phyloP scores from a whole-genome alignment of 2,113 vertebrate species.

The Megaceryle torquata region DNA sequence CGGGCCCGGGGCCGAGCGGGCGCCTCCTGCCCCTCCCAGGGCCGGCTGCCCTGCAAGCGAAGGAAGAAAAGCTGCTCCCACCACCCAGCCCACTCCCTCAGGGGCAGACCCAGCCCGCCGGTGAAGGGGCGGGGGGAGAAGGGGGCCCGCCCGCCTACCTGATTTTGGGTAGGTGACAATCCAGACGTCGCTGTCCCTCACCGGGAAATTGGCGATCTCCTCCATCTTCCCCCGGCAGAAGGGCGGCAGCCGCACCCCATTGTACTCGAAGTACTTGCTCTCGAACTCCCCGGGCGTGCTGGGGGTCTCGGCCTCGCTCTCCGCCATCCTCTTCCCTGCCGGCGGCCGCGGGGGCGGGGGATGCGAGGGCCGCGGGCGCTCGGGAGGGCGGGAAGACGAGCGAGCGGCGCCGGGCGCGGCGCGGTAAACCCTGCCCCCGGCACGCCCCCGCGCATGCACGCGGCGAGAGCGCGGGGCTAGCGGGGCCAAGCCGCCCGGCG shows the following conservation, averaged over 20 bases:
- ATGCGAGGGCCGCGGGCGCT: not conserved
- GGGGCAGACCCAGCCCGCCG: not conserved
- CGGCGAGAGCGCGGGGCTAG: not conserved
- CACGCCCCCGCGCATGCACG: not conserved
- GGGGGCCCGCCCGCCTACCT: conserved; percentile 70
- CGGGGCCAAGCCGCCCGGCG: not conserved
- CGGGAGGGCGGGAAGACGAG: not conserved
- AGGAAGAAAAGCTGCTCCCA: not conserved
- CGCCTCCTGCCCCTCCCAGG: not conserved
- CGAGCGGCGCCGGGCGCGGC: not conserved
- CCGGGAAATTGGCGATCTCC: conserved; percentile 92
- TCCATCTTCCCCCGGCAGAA: conserved; percentile 98
- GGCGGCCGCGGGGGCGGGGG: not conserved
- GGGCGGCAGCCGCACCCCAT: conserved; percentile 94
- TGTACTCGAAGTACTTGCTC: conserved; percentile 97
- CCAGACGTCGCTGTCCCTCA: conserved; percentile 94
- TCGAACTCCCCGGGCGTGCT: conserved; percentile 96
- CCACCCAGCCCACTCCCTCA: not conserved
- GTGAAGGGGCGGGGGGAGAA: not conserved
- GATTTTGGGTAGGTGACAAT: conserved; percentile 97
- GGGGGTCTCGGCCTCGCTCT: conserved; percentile 94
- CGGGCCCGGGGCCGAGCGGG: not conserved
- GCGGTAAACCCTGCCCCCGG: not conserved
- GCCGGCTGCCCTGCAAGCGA: not conserved
- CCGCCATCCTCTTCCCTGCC: conserved; percentile 84